Percentiles rank a stretch among this genome's conserved stretches.
Evolutionary conservation across 2,888 invertebrate species (phyloP).

Genomic region (Caenorhabditis wallacei): DNA sequence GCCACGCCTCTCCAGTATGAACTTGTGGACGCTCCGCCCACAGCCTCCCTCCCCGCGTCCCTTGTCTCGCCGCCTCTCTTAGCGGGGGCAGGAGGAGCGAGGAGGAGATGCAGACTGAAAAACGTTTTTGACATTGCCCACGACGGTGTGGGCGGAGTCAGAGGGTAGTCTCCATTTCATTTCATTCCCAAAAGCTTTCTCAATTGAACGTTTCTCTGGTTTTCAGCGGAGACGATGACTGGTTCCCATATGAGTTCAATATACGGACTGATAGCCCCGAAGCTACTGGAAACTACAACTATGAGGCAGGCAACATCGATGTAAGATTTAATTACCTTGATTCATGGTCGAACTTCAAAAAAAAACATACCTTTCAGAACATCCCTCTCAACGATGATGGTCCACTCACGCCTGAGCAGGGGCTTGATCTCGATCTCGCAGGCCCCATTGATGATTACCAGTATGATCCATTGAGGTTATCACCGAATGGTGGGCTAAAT

Average conservation of each 20-base stretch:
- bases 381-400: conserved; percentile 58
- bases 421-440: conserved; percentile 31
- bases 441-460: conserved; percentile 22
- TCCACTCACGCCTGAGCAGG: conserved; percentile 19
- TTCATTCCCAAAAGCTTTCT: conserved; percentile 12
- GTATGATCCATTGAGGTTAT: conserved; percentile 18
- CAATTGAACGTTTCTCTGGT: conserved; percentile 2
- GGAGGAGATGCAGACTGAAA: conserved; percentile 61
- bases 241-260: conserved; percentile 57
- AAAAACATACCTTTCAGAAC: conserved; percentile 36
- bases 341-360: background rate
- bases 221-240: conserved; percentile 64
- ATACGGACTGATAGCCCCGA: conserved; percentile 44
- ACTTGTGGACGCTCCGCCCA: conserved; percentile 61
- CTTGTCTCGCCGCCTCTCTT: conserved; percentile 62
- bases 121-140: conserved; percentile 55
- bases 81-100: conserved; percentile 47
- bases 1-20: conserved; percentile 60
- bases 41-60: conserved; percentile 57
- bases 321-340: conserved; percentile 5
- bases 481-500: conserved; percentile 16
- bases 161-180: conserved; percentile 10
- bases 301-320: conserved; percentile 43
- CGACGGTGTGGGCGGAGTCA: conserved; percentile 46
- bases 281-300: conserved; percentile 13